A percentile compares a stretch with the other conserved stretches of the same genome.
Conservation (phyloP, 2,797 vertebrate genomes). For the Odontamblyopus lacepedii region DNA sequence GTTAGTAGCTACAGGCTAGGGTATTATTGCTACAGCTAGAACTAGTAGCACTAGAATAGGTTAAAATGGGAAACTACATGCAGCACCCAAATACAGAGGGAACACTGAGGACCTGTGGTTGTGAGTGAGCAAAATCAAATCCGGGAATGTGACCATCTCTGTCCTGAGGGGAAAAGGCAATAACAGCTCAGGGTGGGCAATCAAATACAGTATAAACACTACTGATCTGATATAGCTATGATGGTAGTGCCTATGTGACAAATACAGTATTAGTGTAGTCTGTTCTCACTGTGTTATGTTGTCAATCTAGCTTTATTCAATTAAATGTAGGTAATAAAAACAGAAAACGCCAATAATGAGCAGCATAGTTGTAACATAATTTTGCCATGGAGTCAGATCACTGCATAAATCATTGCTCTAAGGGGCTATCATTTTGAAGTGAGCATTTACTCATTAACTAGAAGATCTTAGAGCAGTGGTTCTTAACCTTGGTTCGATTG, state of each 20-base stretch:
- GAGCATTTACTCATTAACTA: too few relatives aligned
- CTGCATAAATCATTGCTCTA: background rate
- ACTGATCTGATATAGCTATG: background rate
- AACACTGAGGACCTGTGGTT: constrained; percentile 48
- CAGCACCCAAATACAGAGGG: constrained; percentile 31
- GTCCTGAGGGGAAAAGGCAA: constrained; percentile 70
- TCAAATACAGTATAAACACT: constrained; percentile 4
- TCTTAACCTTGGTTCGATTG: too few relatives aligned
- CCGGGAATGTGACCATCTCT: constrained; percentile 79
- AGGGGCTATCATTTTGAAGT: background rate
- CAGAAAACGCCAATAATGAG: background rate
- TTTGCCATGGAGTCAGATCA: background rate
- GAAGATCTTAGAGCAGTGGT: too few relatives aligned
- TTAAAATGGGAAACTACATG: constrained; percentile 49
- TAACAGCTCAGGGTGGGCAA: constrained; percentile 33
- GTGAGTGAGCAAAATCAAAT: constrained; percentile 67
- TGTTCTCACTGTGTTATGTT: too few relatives aligned
- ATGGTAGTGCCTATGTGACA: too few relatives aligned
- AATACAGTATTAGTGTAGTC: background rate
- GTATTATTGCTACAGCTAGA: constrained; percentile 22
- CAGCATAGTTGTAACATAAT: background rate
- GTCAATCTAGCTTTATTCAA: too few relatives aligned
- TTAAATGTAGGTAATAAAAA: too few relatives aligned
- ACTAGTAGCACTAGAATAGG: constrained; percentile 32
- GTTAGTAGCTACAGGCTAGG: constrained; percentile 34